Percentiles rank a stretch among this genome's conserved stretches.
These are phyloP conservation scores for Maccullochella peelii DNA, from an alignment of 2,113 vertebrate genomes.

Conservation along the genomic window DNA sequence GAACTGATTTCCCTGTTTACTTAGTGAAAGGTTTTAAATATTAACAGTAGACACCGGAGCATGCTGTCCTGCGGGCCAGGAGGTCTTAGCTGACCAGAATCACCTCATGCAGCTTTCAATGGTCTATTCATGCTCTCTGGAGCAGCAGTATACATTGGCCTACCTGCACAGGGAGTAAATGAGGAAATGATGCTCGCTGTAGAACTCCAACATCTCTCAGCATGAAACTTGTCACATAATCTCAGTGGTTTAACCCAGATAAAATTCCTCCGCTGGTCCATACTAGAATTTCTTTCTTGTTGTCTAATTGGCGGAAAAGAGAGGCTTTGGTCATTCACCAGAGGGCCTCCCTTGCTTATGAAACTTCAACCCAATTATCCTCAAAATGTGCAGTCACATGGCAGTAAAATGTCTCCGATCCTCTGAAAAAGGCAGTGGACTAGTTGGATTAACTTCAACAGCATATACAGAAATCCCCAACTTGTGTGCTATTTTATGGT, in stretches of 20 bases:
- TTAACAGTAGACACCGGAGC: constrained; percentile 78
- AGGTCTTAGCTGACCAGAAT: constrained; percentile 33
- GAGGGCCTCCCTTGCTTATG: constrained; percentile 56
- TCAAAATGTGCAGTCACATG: constrained; percentile 63
- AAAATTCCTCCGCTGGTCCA: constrained; percentile 16
- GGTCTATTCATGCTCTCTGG: not conserved
- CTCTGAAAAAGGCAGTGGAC: not conserved
- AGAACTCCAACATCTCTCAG: constrained; percentile 44
- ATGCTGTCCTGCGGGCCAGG: constrained; percentile 40
- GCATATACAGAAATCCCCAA: not conserved
- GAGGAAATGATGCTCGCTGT: constrained; percentile 21
- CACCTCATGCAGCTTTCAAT: constrained; percentile 9
- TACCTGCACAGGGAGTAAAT: constrained; percentile 53
- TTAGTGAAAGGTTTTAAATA: constrained; percentile 77
- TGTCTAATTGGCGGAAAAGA: constrained; percentile 62
- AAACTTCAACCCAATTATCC: constrained; percentile 69
- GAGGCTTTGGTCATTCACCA: constrained; percentile 63
- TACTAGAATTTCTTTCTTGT: not conserved
- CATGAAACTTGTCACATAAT: not conserved
- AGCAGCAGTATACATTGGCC: constrained; percentile 1
- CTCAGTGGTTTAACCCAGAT: not conserved
- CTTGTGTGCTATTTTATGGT: not conserved
- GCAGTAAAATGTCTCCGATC: not conserved
- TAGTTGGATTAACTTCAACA: not conserved
- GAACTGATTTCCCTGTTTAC: constrained; percentile 77